Evolutionary conservation across 2,797 vertebrate genomes (phyloP).

Genomic region (Odontamblyopus lacepedii): DNA sequence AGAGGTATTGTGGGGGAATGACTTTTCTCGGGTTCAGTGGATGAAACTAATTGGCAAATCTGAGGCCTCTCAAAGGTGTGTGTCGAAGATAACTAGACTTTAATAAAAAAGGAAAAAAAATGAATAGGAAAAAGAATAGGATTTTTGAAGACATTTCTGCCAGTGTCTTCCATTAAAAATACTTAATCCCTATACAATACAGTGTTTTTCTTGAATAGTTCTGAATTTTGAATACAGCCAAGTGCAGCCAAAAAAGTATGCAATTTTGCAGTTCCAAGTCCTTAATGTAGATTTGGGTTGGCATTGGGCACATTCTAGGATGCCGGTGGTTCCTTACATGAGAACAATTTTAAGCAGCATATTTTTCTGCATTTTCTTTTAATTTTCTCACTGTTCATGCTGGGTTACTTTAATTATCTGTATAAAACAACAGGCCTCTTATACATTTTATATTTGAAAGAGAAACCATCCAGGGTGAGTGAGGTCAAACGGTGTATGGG

Average conservation of each 20-base stretch:
- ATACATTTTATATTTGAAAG: background rate
- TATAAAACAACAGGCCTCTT: background rate
- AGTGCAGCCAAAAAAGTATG: background rate
- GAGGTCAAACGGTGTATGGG: conserved; percentile 11
- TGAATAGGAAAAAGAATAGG: background rate
- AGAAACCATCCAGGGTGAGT: background rate
- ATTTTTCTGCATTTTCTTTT: no score
- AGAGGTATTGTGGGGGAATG: conserved; percentile 32
- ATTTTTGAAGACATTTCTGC: background rate
- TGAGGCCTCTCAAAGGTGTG: conserved; percentile 41
- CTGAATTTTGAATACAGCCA: background rate
- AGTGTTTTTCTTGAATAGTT: background rate
- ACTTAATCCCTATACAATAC: background rate
- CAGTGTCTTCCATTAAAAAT: background rate
- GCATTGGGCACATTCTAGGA: background rate
- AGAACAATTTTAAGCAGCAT: background rate
- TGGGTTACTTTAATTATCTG: background rate
- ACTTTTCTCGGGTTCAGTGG: conserved; percentile 42
- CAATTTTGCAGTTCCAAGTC: background rate
- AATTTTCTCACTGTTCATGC: background rate
- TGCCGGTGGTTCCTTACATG: background rate
- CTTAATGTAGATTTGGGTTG: background rate
- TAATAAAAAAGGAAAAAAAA: background rate
- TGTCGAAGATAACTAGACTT: conserved; percentile 36
- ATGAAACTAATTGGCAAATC: conserved; percentile 51